These are phyloP conservation scores for Melanerpes aurifrons DNA, from an alignment of 2,113 vertebrate genomes.

Conservation along the genomic window DNA sequence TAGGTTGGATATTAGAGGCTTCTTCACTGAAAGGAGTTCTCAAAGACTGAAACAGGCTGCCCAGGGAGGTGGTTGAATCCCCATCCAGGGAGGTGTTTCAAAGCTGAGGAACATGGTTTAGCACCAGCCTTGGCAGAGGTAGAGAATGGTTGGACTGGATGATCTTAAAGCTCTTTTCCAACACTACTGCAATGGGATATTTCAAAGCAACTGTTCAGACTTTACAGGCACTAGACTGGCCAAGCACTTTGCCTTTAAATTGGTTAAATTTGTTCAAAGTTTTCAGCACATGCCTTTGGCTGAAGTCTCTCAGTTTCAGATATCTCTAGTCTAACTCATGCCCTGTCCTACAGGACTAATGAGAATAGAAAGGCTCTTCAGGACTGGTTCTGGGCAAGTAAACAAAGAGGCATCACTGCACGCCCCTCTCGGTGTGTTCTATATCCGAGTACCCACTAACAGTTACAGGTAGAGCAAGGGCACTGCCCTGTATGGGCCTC, in stretches of 20 bases:
- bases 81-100: too few species aligned
- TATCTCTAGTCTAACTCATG: neutral
- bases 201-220: neutral
- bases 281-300: too few species aligned
- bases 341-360: too few species aligned
- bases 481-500: neutral
- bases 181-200: too few species aligned
- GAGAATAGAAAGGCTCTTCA: neutral
- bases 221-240: neutral
- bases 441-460: neutral
- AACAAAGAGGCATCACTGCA: neutral
- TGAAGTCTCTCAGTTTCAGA: neutral
- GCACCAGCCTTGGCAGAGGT: too few species aligned
- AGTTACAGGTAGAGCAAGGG: neutral
- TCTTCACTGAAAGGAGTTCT: too few species aligned
- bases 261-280: neutral
- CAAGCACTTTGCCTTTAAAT: neutral
- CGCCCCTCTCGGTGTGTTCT: fast-evolving
- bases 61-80: too few species aligned
- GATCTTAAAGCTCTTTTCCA: too few species aligned
- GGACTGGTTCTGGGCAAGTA: neutral
- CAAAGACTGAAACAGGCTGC: too few species aligned
- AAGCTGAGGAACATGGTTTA: too few species aligned
- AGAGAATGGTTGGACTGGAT: too few species aligned
- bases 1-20: too few species aligned